These are phyloP conservation scores for Cossypha dichroa DNA, from an alignment of 2,797 vertebrate genomes.

Conservation along the genomic window DNA sequence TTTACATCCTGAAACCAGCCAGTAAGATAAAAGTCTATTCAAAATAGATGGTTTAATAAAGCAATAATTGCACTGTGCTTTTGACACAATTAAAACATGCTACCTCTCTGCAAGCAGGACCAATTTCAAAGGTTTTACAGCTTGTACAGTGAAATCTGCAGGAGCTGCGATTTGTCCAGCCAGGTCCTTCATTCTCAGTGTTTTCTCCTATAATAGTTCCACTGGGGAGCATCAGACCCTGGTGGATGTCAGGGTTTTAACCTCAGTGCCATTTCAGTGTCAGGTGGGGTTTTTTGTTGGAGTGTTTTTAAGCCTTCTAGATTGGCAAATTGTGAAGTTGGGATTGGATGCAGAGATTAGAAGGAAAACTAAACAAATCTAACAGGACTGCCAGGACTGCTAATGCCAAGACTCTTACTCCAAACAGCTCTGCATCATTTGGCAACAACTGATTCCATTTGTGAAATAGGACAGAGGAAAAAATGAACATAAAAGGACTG, in stretches of 20 bases:
- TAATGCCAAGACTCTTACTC: background rate
- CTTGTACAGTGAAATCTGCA: background rate
- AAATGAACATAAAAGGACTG: background rate
- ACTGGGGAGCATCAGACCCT: background rate
- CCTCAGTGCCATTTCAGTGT: background rate
- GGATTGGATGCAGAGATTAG: background rate
- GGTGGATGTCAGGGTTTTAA: background rate
- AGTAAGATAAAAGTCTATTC: background rate
- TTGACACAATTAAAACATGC: background rate
- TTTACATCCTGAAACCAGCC: background rate
- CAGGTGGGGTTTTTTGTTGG: background rate
- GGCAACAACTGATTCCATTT: background rate
- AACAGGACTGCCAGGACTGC: background rate
- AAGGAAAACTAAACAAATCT: background rate
- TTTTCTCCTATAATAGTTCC: background rate
- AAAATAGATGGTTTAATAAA: background rate
- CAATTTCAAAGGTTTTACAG: background rate
- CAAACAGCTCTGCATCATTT: conserved; percentile 14
- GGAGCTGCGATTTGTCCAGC: background rate
- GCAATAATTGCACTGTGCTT: background rate
- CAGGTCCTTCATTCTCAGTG: background rate
- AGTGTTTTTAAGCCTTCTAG: background rate
- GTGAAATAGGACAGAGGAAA: background rate
- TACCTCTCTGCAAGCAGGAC: background rate
- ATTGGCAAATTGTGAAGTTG: background rate